Conservation (phyloP, 2,113 vertebrate genomes). For the Danio rerio region DNA sequence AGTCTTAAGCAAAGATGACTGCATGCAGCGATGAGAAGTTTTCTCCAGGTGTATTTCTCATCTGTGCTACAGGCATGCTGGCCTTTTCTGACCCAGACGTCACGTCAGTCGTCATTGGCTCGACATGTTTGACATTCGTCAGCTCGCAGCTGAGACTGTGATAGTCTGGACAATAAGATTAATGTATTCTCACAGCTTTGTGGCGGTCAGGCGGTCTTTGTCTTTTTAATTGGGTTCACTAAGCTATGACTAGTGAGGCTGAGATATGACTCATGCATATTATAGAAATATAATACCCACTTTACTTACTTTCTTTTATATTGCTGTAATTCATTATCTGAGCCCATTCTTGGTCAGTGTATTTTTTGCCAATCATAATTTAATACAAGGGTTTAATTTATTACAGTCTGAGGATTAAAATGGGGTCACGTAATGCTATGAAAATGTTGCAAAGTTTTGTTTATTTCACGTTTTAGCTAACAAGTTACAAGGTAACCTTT, state of each 20-base stretch:
- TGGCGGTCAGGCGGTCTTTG: neutral
- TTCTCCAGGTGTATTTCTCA: neutral
- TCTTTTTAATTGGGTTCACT: constrained; percentile 34
- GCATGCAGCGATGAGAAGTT: neutral
- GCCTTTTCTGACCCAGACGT: neutral
- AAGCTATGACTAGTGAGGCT: neutral
- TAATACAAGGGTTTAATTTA: neutral
- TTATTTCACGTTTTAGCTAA: neutral
- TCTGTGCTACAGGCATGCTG: neutral
- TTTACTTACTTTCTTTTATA: constrained; percentile 12
- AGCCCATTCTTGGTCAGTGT: neutral
- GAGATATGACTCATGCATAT: constrained; percentile 22
- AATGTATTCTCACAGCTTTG: constrained; percentile 6
- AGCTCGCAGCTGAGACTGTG: neutral
- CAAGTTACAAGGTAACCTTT: constrained; percentile 53
- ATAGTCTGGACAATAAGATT: neutral
- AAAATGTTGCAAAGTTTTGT: too few species aligned
- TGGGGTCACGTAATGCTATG: too few species aligned
- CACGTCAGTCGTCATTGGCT: neutral
- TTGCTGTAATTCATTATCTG: neutral
- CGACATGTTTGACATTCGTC: neutral
- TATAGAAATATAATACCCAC: constrained; percentile 10
- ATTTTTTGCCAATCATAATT: neutral
- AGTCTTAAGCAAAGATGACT: neutral
- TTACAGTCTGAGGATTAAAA: neutral